These are phyloP conservation scores for Notamacropus eugenii DNA, from an alignment of 2,797 vertebrate species.

Conservation along the genomic window DNA sequence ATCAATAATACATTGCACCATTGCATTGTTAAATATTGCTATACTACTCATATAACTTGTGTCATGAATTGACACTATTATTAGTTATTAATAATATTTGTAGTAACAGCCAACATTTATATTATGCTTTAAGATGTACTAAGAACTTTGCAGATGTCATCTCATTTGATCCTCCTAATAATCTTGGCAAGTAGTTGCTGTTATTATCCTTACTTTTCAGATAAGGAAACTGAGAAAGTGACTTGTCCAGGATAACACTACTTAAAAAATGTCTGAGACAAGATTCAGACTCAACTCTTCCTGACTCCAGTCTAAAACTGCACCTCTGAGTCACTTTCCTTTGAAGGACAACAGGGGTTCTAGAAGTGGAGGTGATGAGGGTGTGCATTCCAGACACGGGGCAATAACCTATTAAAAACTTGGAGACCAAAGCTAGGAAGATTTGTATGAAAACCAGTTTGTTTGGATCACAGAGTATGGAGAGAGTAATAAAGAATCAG, in stretches of 20 bases:
- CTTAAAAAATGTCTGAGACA: background rate
- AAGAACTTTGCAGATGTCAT: background rate
- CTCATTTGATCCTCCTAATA: background rate
- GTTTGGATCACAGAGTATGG: background rate
- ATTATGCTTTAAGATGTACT: background rate
- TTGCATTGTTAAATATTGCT: background rate
- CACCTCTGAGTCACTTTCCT: background rate
- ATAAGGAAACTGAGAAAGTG: background rate
- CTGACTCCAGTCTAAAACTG: background rate
- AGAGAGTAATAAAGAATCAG: background rate
- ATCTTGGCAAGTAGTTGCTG: background rate
- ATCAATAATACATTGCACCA: background rate
- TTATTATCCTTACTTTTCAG: background rate
- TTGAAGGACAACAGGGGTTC: background rate
- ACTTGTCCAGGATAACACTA: background rate
- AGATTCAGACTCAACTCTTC: background rate
- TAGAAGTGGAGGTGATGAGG: background rate
- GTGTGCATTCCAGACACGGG: background rate
- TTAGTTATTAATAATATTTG: background rate
- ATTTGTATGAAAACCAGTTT: background rate
- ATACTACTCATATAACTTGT: background rate
- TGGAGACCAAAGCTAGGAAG: background rate
- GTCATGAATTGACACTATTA: background rate
- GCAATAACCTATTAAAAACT: background rate
- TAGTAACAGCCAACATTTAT: background rate